Percentiles rank a stretch among this genome's conserved stretches.
These are phyloP conservation scores for Tinea semifulvella DNA, from an alignment of 2,888 invertebrate species.

Conservation along the genomic window DNA sequence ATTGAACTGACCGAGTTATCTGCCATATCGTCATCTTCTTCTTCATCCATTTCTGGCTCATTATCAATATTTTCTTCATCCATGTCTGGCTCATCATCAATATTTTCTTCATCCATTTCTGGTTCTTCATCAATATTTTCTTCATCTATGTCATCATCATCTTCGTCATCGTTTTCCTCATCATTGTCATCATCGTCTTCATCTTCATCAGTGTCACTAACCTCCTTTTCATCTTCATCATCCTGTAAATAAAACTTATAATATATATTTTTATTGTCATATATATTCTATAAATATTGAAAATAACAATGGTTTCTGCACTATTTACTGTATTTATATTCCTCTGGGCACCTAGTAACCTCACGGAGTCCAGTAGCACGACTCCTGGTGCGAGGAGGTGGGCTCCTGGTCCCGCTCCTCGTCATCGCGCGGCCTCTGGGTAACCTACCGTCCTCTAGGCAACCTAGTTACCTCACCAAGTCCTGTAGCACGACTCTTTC, in stretches of 20 bases:
- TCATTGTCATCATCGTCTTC: slow-evolving; percentile 62
- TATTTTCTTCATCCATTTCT: too few relatives aligned
- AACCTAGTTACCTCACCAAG: slow-evolving; percentile 79
- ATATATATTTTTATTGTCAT: background rate
- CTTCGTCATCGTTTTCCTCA: slow-evolving; percentile 47
- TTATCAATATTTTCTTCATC: slow-evolving; percentile 53
- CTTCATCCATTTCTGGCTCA: slow-evolving; percentile 56
- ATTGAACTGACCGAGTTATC: slow-evolving; percentile 17
- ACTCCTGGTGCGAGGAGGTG: slow-evolving; percentile 85
- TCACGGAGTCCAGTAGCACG: slow-evolving; percentile 80
- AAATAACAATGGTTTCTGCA: background rate
- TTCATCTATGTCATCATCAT: slow-evolving; percentile 40
- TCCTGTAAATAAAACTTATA: background rate
- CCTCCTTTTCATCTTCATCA: slow-evolving; percentile 7
- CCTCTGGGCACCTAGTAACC: slow-evolving; percentile 74
- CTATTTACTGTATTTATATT: slow-evolving; percentile 57
- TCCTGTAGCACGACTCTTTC: slow-evolving; percentile 81
- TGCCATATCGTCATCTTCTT: slow-evolving; percentile 32
- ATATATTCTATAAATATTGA: too few relatives aligned
- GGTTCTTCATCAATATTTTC: too few relatives aligned
- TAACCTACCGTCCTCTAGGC: too few relatives aligned
- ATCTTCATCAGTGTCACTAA: slow-evolving; percentile 62
- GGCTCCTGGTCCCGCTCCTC: slow-evolving; percentile 87
- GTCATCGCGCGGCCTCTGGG: too few relatives aligned
- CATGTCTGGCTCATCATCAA: slow-evolving; percentile 48